phyloP scores from a whole-genome alignment of 2,797 vertebrate species.

The Pseudotriccus pelzelni region DNA sequence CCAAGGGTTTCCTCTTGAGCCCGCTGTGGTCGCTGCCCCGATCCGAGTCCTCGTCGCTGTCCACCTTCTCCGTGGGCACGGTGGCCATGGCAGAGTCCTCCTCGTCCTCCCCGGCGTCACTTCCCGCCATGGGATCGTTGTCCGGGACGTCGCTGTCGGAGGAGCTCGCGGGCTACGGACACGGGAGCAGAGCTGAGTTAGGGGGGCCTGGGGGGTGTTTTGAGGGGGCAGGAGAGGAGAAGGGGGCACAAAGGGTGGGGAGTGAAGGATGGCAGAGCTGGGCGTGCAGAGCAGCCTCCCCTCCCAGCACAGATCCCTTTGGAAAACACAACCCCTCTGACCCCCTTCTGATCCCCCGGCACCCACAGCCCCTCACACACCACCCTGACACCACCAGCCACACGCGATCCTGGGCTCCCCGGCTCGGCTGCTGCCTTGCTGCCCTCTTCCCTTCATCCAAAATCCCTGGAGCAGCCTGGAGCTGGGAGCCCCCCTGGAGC shows the following conservation, averaged over 20 bases:
- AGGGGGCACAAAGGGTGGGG: background rate
- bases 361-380: background rate
- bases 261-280: background rate
- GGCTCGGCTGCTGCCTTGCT: background rate
- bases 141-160: slow-evolving; percentile 89
- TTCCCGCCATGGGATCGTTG: slow-evolving; percentile 80
- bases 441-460: background rate
- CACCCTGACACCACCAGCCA: background rate
- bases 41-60: slow-evolving; percentile 87
- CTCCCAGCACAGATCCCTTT: background rate
- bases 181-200: rapidly evolving
- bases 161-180: slow-evolving; percentile 86
- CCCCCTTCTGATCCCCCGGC: background rate
- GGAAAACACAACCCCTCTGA: rapidly evolving
- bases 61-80: slow-evolving; percentile 79
- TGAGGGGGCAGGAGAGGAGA: background rate
- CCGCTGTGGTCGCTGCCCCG: slow-evolving; percentile 86
- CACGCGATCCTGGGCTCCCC: background rate
- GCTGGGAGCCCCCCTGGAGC: background rate
- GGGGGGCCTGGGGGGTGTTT: rapidly evolving
- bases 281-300: background rate
- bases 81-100: slow-evolving; percentile 75
- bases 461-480: background rate
- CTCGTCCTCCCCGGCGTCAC: slow-evolving; percentile 74
- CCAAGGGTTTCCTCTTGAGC: slow-evolving; percentile 84